These are phyloP conservation scores for Syncerus caffer DNA, from an alignment of 2,797 vertebrate species.

Conservation along the genomic window DNA sequence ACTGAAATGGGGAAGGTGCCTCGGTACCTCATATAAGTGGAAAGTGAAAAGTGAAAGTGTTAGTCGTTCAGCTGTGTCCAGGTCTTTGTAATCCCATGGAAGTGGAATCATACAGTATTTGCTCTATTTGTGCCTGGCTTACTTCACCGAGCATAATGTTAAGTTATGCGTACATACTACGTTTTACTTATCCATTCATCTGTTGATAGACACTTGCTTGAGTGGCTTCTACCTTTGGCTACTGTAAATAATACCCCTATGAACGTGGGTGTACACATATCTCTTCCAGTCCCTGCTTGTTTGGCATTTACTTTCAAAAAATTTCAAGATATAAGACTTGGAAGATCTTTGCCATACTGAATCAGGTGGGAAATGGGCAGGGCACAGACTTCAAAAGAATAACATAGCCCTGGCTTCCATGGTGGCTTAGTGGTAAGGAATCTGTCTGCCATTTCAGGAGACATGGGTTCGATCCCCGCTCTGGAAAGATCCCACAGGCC, in stretches of 20 bases:
- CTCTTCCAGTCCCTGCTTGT: neutral
- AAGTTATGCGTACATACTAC: neutral
- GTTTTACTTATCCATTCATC: neutral
- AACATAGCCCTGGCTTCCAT: neutral
- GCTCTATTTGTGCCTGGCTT: neutral
- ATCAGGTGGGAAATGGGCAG: accelerated
- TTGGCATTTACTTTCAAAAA: neutral
- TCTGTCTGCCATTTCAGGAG: neutral
- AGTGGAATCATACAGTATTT: neutral
- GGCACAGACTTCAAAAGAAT: neutral
- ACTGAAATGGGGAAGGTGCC: neutral
- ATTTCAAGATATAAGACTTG: neutral
- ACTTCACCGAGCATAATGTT: neutral
- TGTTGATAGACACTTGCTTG: neutral
- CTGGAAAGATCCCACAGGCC: neutral
- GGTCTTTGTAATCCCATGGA: neutral
- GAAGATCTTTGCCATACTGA: neutral
- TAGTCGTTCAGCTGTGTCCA: neutral
- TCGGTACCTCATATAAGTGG: neutral
- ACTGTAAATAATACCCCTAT: neutral
- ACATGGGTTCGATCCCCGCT: accelerated
- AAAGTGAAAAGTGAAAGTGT: neutral
- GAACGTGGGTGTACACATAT: neutral
- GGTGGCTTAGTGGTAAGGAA: neutral
- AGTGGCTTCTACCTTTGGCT: neutral